These are phyloP conservation scores for Tetragnatha montana DNA, from an alignment of 2,888 invertebrate genomes.

Conservation along the genomic window DNA sequence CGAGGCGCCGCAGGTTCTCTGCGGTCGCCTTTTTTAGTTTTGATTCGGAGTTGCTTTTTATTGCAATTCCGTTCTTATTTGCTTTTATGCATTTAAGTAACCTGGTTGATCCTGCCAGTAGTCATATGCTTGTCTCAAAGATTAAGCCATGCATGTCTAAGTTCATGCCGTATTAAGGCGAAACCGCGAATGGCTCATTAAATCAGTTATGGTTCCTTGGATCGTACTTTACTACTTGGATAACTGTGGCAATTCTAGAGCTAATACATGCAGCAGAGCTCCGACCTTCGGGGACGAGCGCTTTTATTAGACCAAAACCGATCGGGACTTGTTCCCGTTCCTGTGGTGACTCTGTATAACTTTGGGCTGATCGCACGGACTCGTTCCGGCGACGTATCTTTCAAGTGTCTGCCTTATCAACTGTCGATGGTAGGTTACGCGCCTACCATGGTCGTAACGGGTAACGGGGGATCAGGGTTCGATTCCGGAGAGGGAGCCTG, in stretches of 20 bases:
- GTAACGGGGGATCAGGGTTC: conserved; percentile 86
- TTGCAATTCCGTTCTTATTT: too few relatives aligned
- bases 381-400: conserved; percentile 73
- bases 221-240: conserved; percentile 77
- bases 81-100: background rate
- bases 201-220: conserved; percentile 61
- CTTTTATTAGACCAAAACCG: background rate
- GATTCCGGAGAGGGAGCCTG: conserved; percentile 85
- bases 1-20: too few relatives aligned
- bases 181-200: conserved; percentile 19
- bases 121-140: conserved; percentile 1
- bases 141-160: conserved; percentile 83
- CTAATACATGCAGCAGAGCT: conserved; percentile 81
- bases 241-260: conserved; percentile 83
- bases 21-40: too few relatives aligned
- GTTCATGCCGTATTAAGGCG: conserved; percentile 78
- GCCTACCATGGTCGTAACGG: conserved; percentile 83
- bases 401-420: conserved; percentile 77
- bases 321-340: too few relatives aligned
- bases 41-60: too few relatives aligned
- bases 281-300: conserved; percentile 73
- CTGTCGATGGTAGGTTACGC: conserved; percentile 81
- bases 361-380: conserved; percentile 66
- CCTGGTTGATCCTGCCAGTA: conserved; percentile 1
- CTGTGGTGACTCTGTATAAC: conserved; percentile 68